phyloP scores from a whole-genome alignment of 2,113 vertebrate species.

The Nicator chloris region DNA sequence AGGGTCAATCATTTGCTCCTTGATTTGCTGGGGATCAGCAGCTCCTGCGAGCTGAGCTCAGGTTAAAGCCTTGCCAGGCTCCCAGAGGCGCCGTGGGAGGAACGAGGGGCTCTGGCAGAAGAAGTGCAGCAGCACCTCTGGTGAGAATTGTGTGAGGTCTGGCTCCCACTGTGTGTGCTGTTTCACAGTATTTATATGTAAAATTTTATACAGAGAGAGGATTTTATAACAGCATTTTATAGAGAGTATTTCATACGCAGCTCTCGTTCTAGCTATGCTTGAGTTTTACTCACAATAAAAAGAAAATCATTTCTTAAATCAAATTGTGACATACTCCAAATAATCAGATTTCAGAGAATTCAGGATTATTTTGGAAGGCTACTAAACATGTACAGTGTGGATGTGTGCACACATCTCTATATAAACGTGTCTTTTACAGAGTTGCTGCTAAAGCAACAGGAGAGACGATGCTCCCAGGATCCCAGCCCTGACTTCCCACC shows the following conservation, averaged over 20 bases:
- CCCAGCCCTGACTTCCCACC: background rate
- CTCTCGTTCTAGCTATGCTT: background rate
- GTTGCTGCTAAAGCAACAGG: background rate
- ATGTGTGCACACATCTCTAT: fast-evolving
- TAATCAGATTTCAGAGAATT: background rate
- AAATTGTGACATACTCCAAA: background rate
- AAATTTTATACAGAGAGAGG: background rate
- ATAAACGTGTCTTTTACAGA: fast-evolving
- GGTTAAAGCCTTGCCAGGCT: background rate
- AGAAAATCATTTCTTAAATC: background rate
- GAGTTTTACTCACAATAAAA: background rate
- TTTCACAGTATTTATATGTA: fast-evolving
- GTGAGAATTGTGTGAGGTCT: background rate
- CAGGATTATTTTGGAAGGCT: background rate
- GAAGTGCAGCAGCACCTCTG: background rate
- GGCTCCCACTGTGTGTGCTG: background rate
- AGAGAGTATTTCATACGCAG: fast-evolving
- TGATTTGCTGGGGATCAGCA: background rate
- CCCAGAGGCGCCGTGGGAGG: background rate
- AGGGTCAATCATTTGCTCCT: conserved; percentile 55
- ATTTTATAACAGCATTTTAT: background rate
- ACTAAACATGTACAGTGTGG: background rate
- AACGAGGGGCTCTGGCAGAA: background rate
- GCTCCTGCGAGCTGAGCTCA: background rate
- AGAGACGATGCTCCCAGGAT: fast-evolving